Base-by-base conservation (phyloP, 2,113 vertebrate genomes). In the Bettongia penicillata region DNA sequence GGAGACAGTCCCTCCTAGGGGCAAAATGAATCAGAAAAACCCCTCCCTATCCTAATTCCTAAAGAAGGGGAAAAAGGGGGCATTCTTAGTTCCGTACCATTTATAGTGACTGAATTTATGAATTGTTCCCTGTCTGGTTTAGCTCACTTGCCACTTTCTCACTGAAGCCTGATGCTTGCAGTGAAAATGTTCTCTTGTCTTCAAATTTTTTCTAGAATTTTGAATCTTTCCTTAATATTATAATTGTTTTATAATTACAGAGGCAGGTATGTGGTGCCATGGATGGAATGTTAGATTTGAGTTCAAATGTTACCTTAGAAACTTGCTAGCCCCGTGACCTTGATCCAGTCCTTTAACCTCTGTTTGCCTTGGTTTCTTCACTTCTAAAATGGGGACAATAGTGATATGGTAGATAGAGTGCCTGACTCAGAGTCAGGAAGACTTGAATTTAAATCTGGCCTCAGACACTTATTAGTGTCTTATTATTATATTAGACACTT, bases 41-140 rank as follows among this genome's bases (percentile, higher is more conserved):
- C 19, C 37, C 0, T 19, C 48, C 6, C 55, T 50, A 77, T 37
- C 91, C 77, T 23, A 28, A 25, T 77, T 51, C 51, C 9, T 16
- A 90, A 53, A 3, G 3, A 43, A 51, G 92, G 0, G 61, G 84
- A 50, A 22, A 68, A 11, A 53, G 51, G 23, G 28, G 11, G 50
- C 26, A 0, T 48, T 12, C 91, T 90, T 51, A 25, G 50, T 51
- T 89, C 93, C 77, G 90, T 53, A 23, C 16, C 23, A 5, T 48
- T 53, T 77, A n/a, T 1, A 7, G 91, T 28, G 53, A 26, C 28
- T 92, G 91, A 50, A 49, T 43, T 61, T 43, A 43, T 0, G 52
- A 51, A 77, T 92, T 51, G 77, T 90, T 96, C 96, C 95, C 94
- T 68, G 49, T 92, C 90, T 52, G 55, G 25, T 49, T 93, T 92